phyloP scores from a whole-genome alignment of 2,797 vertebrate genomes.

The Chaenodraco wilsoni region DNA sequence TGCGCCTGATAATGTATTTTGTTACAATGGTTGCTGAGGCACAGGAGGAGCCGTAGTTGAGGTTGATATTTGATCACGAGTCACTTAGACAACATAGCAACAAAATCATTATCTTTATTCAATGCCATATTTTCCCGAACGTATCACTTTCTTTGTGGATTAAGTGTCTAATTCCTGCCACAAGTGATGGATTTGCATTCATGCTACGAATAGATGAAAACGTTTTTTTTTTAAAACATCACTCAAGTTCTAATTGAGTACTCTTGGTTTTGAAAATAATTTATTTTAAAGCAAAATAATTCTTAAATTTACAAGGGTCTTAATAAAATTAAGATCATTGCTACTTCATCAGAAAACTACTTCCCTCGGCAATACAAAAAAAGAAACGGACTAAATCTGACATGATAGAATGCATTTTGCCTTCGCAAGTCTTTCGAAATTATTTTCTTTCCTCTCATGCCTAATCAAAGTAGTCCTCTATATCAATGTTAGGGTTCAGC shows the following conservation, averaged over 20 bases:
- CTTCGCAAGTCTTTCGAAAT: background rate
- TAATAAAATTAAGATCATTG: background rate
- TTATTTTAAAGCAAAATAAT: too few relatives aligned
- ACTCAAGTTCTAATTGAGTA: background rate
- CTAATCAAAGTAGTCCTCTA: constrained; percentile 98
- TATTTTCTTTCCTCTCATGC: background rate
- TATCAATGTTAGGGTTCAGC: constrained; percentile 92
- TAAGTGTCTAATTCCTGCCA: background rate
- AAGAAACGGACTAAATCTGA: background rate
- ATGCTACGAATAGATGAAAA: background rate
- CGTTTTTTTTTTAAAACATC: background rate
- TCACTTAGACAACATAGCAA: constrained; percentile 48
- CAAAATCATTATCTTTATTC: constrained; percentile 26
- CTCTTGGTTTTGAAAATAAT: too few relatives aligned
- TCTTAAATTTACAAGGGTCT: background rate
- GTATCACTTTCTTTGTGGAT: constrained; percentile 9
- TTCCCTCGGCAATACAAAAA: background rate
- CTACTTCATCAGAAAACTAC: background rate
- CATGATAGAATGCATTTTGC: background rate
- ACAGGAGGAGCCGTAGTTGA: constrained; percentile 36
- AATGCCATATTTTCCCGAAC: constrained; percentile 5
- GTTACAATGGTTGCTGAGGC: constrained; percentile 31
- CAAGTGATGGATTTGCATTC: background rate
- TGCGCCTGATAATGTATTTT: constrained; percentile 36
- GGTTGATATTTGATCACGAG: constrained; percentile 42